Evolutionary conservation across 2,797 vertebrate genomes (phyloP), one percentile per base, ranked within the genome.

Genomic region (Nannoperca obscura): DNA sequence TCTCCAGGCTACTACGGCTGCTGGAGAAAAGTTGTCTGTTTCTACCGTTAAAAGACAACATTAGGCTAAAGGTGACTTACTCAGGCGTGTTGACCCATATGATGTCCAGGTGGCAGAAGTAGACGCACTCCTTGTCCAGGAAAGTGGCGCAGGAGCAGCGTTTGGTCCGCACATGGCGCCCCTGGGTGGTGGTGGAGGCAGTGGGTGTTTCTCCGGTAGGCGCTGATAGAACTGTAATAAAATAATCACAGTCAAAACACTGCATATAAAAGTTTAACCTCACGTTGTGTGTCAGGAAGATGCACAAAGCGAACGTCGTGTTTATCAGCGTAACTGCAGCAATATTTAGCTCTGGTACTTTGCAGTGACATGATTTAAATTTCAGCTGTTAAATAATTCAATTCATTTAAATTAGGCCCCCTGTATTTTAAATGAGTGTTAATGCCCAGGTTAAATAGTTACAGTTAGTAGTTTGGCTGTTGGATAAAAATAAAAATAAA

Each of bases 31-130:
- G 7, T 8, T 7, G 20, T 32, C 1, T 5, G 2, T 40, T 2
- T 6, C 54, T 30, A 3, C 44, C n/a, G 8, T 20, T 53, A 7
- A 22, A 22, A 34, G 1, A 38, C 2, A 2, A 1, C 7, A 2
- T 30, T 12, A 34, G 2, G 40, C 6, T 20, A 0, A 34, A 12
- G 2, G 15, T 32, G 27, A 94, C 97, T 96, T 87, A 99, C 98
- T 98, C 97, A 10, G 98, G 97, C 54, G 98, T 99, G 96, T 99
- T 98, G 95, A 99, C 96, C 98, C 98, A 99, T 74, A 99, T 99
- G 91, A 99, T 99, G 94, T 99, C 98, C 84, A 99, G 94, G 93
- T 99, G 98, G 90, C 98, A 99, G 94, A 97, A 99, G 92, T 99
- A 99, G 75, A 99, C 97, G 67, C 98, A 99, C 89, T 99, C 98